phyloP scores from a whole-genome alignment of 2,797 vertebrate species.

The Pangasius macronema region DNA sequence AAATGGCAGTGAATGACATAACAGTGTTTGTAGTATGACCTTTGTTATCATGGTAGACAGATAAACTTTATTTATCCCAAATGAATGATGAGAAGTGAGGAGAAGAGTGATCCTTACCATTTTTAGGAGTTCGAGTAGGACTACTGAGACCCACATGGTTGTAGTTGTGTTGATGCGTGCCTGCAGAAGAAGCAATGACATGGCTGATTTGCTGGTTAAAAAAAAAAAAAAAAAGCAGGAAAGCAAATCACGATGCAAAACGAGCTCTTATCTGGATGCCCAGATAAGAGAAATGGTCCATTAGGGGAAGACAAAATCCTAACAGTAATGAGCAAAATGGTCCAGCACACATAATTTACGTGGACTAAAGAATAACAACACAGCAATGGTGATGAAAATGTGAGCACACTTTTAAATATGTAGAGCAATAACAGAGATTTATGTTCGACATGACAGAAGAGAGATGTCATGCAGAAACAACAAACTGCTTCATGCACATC shows the following conservation, averaged over 20 bases:
- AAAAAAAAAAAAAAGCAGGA: conserved; percentile 10
- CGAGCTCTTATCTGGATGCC: conserved; percentile 24
- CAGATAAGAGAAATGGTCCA: conserved; percentile 29
- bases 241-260: conserved; percentile 35
- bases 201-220: conserved; percentile 49
- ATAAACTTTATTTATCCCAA: conserved; percentile 12
- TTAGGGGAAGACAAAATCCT: conserved; percentile 29
- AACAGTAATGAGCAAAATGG: conserved; percentile 16
- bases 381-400: conserved; percentile 28
- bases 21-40: background rate
- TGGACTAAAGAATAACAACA: conserved; percentile 2
- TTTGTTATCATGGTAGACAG: background rate
- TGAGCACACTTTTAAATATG: conserved; percentile 2
- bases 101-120: conserved; percentile 82
- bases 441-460: conserved; percentile 26
- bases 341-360: conserved; percentile 31
- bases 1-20: conserved; percentile 10
- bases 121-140: conserved; percentile 91
- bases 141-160: conserved; percentile 93
- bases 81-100: conserved; percentile 1
- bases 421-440: conserved; percentile 23
- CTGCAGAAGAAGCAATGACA: conserved; percentile 87
- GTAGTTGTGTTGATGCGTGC: conserved; percentile 93
- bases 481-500: background rate
- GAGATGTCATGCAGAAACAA: conserved; percentile 19